Conservation (phyloP, 2,888 invertebrate species). For the Nymphalis urticae region DNA sequence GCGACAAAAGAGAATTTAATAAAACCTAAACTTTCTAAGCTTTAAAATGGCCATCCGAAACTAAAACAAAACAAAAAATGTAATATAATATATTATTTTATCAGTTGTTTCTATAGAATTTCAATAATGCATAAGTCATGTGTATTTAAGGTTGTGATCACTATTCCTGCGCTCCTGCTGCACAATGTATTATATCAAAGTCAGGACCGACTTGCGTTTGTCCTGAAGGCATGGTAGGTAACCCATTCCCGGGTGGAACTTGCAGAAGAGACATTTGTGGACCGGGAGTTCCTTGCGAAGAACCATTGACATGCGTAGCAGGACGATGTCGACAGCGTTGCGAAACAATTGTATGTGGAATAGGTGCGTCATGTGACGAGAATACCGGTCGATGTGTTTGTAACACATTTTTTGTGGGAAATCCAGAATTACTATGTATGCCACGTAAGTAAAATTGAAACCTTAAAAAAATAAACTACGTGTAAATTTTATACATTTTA, state of each 20-base stretch:
- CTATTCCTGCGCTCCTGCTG: constrained; percentile 90
- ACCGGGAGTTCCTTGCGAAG: constrained; percentile 87
- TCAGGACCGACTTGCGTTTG: constrained; percentile 94
- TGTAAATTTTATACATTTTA: neutral
- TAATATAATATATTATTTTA: no score
- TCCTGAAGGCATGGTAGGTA: constrained; percentile 91
- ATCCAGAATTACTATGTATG: constrained; percentile 94
- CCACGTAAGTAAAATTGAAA: constrained; percentile 86
- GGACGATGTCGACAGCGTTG: constrained; percentile 95
- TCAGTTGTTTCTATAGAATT: neutral
- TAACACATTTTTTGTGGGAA: constrained; percentile 92
- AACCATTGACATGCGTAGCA: constrained; percentile 90
- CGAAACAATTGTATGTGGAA: constrained; percentile 92
- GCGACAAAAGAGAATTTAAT: no score
- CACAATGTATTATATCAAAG: constrained; percentile 91
- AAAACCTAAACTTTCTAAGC: no score
- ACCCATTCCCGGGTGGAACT: constrained; percentile 94
- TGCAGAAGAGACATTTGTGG: constrained; percentile 92
- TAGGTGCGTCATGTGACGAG: constrained; percentile 92
- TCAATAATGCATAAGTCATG: neutral
- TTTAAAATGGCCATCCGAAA: no score
- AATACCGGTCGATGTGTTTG: constrained; percentile 92
- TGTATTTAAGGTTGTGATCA: constrained; percentile 85
- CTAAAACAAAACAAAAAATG: no score
- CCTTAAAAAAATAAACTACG: neutral